Conservation (phyloP, 1,140 invertebrate species). For the Belonocnema kinseyi region DNA sequence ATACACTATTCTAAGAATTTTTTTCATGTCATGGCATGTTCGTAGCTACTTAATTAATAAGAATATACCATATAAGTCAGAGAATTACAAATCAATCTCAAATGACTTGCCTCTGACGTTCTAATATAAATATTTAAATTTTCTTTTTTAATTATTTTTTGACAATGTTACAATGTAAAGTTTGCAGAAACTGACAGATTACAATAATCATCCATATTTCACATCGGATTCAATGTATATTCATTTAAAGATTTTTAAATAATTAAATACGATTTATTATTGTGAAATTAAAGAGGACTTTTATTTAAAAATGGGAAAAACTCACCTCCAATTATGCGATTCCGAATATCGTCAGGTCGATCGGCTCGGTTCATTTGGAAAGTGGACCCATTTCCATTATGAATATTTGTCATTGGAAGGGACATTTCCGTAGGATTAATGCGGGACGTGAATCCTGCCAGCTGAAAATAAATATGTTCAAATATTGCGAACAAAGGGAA, state of each 20-base stretch:
- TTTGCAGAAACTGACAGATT: too few species aligned
- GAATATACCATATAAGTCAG: too few species aligned
- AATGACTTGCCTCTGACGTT: too few species aligned
- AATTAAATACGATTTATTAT: too few species aligned
- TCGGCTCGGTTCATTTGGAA: constrained; percentile 58
- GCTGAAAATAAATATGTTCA: constrained; percentile 45
- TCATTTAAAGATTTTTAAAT: too few species aligned
- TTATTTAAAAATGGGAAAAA: constrained; percentile 29
- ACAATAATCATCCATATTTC: too few species aligned
- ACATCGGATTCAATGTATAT: too few species aligned
- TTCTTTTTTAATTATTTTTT: too few species aligned
- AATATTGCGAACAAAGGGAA: background rate
- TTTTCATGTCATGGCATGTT: background rate
- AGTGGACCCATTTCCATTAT: constrained; percentile 60
- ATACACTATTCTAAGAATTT: background rate
- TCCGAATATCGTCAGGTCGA: constrained; percentile 66
- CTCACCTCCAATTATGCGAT: constrained; percentile 63
- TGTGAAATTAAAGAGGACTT: background rate
- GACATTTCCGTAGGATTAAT: constrained; percentile 61
- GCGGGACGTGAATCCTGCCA: constrained; percentile 61
- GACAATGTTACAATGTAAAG: too few species aligned
- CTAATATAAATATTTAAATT: too few species aligned
- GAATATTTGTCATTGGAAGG: constrained; percentile 61
- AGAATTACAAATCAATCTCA: too few species aligned
- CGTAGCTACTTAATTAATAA: background rate